Evolutionary conservation across 2,113 vertebrate genomes (phyloP), one percentile per base, ranked within the genome.

Genomic region (Antennarius striatus): DNA sequence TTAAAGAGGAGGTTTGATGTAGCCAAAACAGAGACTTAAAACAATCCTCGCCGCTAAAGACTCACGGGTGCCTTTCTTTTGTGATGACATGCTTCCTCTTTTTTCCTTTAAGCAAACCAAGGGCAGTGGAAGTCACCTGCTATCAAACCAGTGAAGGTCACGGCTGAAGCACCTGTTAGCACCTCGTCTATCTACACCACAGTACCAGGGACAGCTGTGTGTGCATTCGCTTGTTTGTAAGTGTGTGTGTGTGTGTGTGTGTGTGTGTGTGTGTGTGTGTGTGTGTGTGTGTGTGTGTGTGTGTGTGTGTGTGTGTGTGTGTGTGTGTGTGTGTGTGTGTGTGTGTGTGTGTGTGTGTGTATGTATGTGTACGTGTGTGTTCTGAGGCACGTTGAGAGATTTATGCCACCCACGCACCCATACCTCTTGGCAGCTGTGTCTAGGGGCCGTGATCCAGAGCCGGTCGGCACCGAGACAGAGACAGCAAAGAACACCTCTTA

Each of bases 121-220:
- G 86, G 85, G 85, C 89, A 84, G 77, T 78, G 85, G 91, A 90
- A 83, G 83, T 89, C 91, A 93, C 91, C 91, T 91, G 90, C 89
- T 89, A 80, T 84, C 73, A 73, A 22, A 78, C 73, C 82, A 57
- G 75, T 66, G 83, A 88, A 88, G 85, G 90, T 90, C 90, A 87
- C 60, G 75, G 80, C 82, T 80, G 77, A 32, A 73, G 83, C 91
- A 93, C 92, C 91, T 92, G 91, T 92, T 92, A 88, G 87, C 90
- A 86, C 89, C 85, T 90, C 81, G 83, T 90, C 91, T 87, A 81
- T 90, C 89, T 78, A 84, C 89, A 86, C 84, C 83, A 64, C 88
- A 77, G 81, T 77, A 85, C 89, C 80, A 80, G 86, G 79, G 89
- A 90, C 89, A 92, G 90, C 89, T 92, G 90, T 86, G 86, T 87